These are phyloP conservation scores for Chirona hameri DNA, from an alignment of 2,888 invertebrate genomes.

Conservation along the genomic window DNA sequence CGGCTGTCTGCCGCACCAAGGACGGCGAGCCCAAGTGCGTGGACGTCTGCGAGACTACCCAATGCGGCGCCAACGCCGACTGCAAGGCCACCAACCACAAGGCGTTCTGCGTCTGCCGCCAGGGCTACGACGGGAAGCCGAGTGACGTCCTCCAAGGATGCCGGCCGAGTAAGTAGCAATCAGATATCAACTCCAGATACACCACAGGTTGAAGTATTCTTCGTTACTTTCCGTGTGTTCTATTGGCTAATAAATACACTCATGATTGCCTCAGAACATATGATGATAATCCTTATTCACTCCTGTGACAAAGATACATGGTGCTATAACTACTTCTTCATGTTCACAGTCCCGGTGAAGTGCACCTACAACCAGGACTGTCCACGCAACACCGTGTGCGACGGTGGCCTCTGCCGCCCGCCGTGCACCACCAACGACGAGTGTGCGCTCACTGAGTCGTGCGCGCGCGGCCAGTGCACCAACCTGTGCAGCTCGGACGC, in stretches of 20 bases:
- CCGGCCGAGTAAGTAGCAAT: slow-evolving; percentile 40
- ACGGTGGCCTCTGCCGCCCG: slow-evolving; percentile 76
- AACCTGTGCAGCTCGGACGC: slow-evolving; percentile 39
- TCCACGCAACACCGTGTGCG: slow-evolving; percentile 68
- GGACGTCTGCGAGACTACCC: slow-evolving; percentile 70
- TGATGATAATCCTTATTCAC: too few species aligned
- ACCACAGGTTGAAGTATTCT: too few species aligned
- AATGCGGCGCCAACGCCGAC: slow-evolving; percentile 79
- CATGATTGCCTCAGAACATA: too few species aligned
- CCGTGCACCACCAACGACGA: slow-evolving; percentile 43
- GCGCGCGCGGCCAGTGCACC: slow-evolving; percentile 43
- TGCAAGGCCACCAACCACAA: slow-evolving; percentile 72
- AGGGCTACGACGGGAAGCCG: slow-evolving; percentile 77
- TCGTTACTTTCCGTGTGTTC: too few species aligned
- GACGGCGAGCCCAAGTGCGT: slow-evolving; percentile 74
- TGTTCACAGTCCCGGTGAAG: slow-evolving; percentile 62
- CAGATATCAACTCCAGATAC: slow-evolving; percentile 52
- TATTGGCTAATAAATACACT: too few species aligned
- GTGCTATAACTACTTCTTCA: too few species aligned
- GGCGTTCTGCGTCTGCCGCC: slow-evolving; percentile 76
- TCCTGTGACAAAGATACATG: too few species aligned
- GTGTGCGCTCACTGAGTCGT: slow-evolving; percentile 43
- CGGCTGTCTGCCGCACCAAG: slow-evolving; percentile 69
- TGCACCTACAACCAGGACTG: slow-evolving; percentile 82
- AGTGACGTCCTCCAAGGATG: slow-evolving; percentile 56